phyloP scores from a whole-genome alignment of 2,797 vertebrate genomes.

The Scolopax rusticola region DNA sequence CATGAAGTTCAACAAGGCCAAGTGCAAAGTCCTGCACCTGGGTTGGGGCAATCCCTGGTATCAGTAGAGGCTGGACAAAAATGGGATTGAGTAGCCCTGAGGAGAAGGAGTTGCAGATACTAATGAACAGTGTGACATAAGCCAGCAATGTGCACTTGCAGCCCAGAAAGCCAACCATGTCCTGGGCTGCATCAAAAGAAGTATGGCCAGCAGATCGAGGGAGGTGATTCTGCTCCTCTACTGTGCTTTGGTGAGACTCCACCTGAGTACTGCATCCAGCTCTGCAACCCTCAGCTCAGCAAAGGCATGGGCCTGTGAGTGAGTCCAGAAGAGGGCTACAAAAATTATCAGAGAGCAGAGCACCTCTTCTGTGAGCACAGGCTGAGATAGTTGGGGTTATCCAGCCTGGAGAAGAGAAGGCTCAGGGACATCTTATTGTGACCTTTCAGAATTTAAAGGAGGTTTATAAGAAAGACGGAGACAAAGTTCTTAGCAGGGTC shows the following conservation, averaged over 20 bases:
- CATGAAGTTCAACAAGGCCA: neutral
- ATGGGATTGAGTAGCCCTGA: neutral
- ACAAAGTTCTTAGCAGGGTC: neutral
- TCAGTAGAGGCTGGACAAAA: neutral
- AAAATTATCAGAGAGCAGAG: neutral
- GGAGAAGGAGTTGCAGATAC: neutral
- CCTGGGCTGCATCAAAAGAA: neutral
- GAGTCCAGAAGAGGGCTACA: neutral
- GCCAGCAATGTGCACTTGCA: neutral
- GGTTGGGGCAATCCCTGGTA: neutral
- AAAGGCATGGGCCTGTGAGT: neutral
- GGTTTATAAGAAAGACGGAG: neutral
- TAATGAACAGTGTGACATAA: neutral
- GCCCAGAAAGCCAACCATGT: neutral
- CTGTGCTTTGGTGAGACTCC: neutral
- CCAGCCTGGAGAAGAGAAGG: neutral
- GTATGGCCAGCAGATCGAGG: neutral
- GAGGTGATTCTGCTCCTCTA: neutral
- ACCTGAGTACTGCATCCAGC: neutral
- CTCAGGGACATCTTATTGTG: neutral
- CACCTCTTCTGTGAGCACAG: neutral
- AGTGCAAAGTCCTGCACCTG: neutral
- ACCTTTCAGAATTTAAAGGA: neutral
- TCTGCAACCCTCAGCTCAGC: neutral
- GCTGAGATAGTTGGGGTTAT: neutral